A percentile compares a stretch with the other conserved stretches of the same genome.
phyloP scores from a whole-genome alignment of 2,797 vertebrate genomes.

The Micrastur ruficollis region DNA sequence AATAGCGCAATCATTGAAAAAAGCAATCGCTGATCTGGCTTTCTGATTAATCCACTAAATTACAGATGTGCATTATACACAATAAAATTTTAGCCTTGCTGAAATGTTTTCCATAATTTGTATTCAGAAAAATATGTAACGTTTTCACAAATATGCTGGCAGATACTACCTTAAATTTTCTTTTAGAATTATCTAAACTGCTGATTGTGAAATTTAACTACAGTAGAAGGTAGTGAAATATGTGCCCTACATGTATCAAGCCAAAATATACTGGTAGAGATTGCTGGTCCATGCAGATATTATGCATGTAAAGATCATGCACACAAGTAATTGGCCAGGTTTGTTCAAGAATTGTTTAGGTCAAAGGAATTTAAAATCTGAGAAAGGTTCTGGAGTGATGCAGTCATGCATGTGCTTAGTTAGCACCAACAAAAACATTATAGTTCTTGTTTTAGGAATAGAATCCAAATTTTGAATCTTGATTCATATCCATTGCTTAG shows the following conservation, averaged over 20 bases:
- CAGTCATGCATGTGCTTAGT: background rate
- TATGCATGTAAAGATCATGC: background rate
- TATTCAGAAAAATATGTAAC: background rate
- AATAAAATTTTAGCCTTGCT: background rate
- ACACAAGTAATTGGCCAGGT: background rate
- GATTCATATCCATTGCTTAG: background rate
- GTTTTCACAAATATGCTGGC: background rate
- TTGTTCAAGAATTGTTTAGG: background rate
- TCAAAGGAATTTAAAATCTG: background rate
- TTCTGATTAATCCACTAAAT: constrained; percentile 9
- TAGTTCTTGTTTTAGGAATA: background rate
- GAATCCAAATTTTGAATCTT: constrained; percentile 10
- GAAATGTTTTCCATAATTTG: background rate
- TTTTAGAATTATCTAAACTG: background rate
- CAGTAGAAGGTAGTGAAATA: background rate
- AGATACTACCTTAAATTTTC: background rate
- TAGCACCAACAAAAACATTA: background rate
- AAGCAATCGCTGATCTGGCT: background rate
- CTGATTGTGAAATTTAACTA: background rate
- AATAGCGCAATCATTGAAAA: background rate
- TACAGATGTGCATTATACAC: background rate
- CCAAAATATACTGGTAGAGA: background rate
- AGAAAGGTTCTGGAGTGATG: background rate
- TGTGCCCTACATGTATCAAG: background rate
- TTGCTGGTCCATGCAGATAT: background rate